Evolutionary conservation across 2,113 vertebrate species (phyloP).

Genomic region (Pleuronectes platessa): DNA sequence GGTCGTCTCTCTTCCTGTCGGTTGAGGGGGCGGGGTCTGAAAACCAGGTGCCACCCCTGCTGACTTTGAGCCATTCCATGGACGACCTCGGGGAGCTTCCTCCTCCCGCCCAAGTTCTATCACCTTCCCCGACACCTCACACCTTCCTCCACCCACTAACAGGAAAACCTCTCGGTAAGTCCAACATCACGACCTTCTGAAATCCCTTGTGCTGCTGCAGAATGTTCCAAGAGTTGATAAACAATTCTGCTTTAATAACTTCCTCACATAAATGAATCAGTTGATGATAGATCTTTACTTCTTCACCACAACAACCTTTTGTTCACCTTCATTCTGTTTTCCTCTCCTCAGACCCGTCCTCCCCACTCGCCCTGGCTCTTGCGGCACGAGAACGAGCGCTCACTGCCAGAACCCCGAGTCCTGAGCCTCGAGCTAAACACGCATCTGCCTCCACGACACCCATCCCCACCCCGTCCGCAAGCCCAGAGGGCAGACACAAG

Average conservation of each 20-base stretch:
- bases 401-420: constrained; percentile 90
- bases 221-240: no score
- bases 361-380: constrained; percentile 95
- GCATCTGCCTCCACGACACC: constrained; percentile 69
- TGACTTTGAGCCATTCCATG: constrained; percentile 96
- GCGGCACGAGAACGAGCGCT: constrained; percentile 96
- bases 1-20: constrained; percentile 97
- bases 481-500: constrained; percentile 85
- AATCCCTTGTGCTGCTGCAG: no score
- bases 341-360: constrained; percentile 87
- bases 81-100: constrained; percentile 94
- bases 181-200: neutral
- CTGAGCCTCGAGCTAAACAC: constrained; percentile 76
- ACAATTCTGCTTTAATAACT: no score
- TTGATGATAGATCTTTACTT: no score
- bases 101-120: constrained; percentile 91
- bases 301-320: neutral
- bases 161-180: constrained; percentile 88
- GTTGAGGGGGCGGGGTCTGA: constrained; percentile 90
- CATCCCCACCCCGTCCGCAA: constrained; percentile 81
- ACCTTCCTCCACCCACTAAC: constrained; percentile 98
- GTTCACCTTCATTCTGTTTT: neutral
- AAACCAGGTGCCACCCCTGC: constrained; percentile 81
- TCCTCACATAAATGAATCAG: no score
- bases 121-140: constrained; percentile 86